Evolutionary conservation across 2,888 invertebrate species (phyloP), one percentile per base, ranked within the genome.

Genomic region (Augochlorella aurata): DNA sequence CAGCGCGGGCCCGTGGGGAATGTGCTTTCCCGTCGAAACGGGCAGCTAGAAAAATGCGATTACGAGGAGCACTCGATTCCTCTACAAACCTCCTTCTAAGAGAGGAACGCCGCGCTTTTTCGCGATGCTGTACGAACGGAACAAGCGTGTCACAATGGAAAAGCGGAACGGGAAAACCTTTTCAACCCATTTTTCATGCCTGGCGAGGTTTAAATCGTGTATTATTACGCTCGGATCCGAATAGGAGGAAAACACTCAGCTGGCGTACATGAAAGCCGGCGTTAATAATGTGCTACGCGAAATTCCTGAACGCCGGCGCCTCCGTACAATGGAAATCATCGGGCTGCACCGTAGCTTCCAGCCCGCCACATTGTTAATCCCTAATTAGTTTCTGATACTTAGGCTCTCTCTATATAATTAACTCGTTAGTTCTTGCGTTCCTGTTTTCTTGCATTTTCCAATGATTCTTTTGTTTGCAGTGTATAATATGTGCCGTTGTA

Each of bases 321-420:
- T 7, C 21, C 18, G 2, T 16, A 52, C 52, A 24, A 67, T 69
- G 73, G 49, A 50, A 47, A 80, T 50, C 63, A 54, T 21, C 54
- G 21, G 21, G 21, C 21, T 21, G 21, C 21, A 1, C 12, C 12
- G 10, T 9, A 0, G 49, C 74, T 74, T 29, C 61, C 16, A 44
- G 16, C 9, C 29, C 12, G 45, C 16, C 29, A 65, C 54, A 16
- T 83, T 86, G 82, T 87, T 88, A 88, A 81, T 73, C 71, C 29
- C 65, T 81, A 84, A 88, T 86, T 87, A 88, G 81, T 67, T 77
- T 74, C 77, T 74, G 63, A 71, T 21, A 66, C 29, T 29, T 0
- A 8, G 61, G 16, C 68, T 18, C 66, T 61, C 76, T 80, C 73
- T 58, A 71, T 85, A 75, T 82, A 82, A 87, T 86, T 61, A 61